Conservation (phyloP, 2,888 invertebrate genomes). For the Melinopterus prodromus region DNA sequence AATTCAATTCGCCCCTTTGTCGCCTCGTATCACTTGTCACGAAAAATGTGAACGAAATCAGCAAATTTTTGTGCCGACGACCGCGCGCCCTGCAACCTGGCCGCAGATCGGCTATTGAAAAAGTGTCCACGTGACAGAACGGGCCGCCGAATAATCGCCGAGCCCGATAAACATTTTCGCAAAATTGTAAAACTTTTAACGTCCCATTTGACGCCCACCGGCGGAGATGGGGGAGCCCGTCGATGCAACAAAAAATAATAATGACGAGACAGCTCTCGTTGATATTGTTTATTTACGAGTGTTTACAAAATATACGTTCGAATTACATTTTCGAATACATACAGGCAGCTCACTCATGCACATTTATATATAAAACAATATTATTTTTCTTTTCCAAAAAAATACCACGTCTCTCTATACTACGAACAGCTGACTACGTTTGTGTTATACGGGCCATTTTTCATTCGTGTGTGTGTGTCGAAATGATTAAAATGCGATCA, state of each 20-base stretch:
- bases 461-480: background rate
- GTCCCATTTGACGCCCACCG: conserved; percentile 27
- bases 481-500: background rate
- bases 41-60: conserved; percentile 53
- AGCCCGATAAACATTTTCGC: conserved; percentile 32
- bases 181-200: conserved; percentile 33
- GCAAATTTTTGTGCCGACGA: conserved; percentile 47
- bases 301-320: background rate
- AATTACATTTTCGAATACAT: background rate
- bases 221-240: background rate
- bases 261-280: background rate
- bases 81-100: conserved; percentile 30
- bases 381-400: too few species aligned
- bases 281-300: background rate
- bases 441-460: background rate
- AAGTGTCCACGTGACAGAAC: conserved; percentile 33
- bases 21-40: conserved; percentile 52
- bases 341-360: too few species aligned
- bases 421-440: too few species aligned
- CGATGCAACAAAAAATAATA: background rate
- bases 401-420: too few species aligned
- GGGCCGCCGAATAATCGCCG: conserved; percentile 23
- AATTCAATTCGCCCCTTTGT: conserved; percentile 53
- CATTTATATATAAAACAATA: too few species aligned
- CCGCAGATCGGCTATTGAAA: conserved; percentile 37